Base-by-base conservation (phyloP, 37 sponge, comb jelly and placozoan genomes). In the Bolinopsis microptera region DNA sequence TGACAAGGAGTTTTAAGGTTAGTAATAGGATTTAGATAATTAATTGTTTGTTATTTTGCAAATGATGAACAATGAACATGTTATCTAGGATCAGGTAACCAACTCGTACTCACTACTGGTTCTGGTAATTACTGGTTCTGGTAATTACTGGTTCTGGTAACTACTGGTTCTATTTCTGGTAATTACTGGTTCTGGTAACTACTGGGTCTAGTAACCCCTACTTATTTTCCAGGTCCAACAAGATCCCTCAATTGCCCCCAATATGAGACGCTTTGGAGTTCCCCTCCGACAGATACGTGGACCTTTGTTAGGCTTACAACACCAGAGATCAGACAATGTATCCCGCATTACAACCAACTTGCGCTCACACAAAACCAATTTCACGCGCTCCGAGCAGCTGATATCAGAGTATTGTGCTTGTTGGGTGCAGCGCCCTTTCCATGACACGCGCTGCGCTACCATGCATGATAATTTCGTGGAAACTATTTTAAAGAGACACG, bases 391-490 rank as follows among this genome's bases (percentile, higher is more conserved):
- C 1, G 80, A 77, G 18, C 21, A 35, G 18, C 80, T 77, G 36
- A 16, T 86, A 40, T 18, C 41, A 2, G 30, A 41, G 0, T 86
- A 27, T 38, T 86, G 90, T 24, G 36, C 61, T 8, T 86, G 90
- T 48, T 86, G 90, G 90, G 61, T 86, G 0, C 90, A 86, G 61
- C 90, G 90, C 1, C 90, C 90, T n/a, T 86, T 86, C 61, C 90
- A 86, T 27, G 90, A 86, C 26, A 1, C 31, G 30, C 41, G 61
- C 0, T 86, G 90, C 48, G 61, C 41, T 1, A 22, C 34, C 0
- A 30, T 28, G 24, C 61, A 86, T 24, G 90, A 86, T 27, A 41
- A 27, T 28, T 39, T 86, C 3, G 61, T 86, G 26, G 90, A 86
- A 34, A n/a, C 9, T 21, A 39, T 86, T 24, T 5, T 86, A 28